Evolutionary conservation across 2,888 invertebrate species (phyloP), one percentile per base, ranked within the genome.

Genomic region (Orthonychiurus folsomi): DNA sequence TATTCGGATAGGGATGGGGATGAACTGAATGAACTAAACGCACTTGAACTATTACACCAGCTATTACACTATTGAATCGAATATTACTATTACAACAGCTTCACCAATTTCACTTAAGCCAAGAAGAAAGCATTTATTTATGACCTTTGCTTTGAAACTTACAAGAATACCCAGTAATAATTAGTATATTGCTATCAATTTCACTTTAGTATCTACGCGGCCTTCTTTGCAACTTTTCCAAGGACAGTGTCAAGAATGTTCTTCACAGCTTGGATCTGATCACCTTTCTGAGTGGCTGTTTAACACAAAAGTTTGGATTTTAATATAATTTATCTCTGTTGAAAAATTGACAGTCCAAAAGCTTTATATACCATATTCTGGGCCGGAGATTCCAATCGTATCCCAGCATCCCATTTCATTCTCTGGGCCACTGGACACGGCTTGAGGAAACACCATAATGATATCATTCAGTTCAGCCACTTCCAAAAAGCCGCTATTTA

Each of bases 361-460:
- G n/a, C n/a, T n/a, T 21, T 9, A 23, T 23, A 59, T 62, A 69
- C 69, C 69, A 58, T 65, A 69, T 52, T 57, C 47, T 5, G 55
- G 26, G 1, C 69, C 68, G 50, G 62, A 53, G 0, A 63, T 27
- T 2, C 67, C 69, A 57, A 57, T 56, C 12, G 60, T 62, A 48
- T 69, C 69, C 63, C 63, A 69, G 50, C 69, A 69, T 1, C 67
- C 69, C 0, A 25, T 50, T 0, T 61, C 61, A 61, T 69, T 68
- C 26, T 59, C 18, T 3, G 47, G 53, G 18, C 26, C 9, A 53
- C 63, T 64, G 1, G 56, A 28, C 0, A 62, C 23, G 12, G 61
- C 61, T 60, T 69, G 69, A 47, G 69, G 69, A 53, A 69, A 69
- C 0, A 69, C 53, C 63, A 69, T 64, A 9, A 69, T 65, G 20